phyloP scores from a whole-genome alignment of 2,888 invertebrate genomes.

The Hoplodrina ambigua region DNA sequence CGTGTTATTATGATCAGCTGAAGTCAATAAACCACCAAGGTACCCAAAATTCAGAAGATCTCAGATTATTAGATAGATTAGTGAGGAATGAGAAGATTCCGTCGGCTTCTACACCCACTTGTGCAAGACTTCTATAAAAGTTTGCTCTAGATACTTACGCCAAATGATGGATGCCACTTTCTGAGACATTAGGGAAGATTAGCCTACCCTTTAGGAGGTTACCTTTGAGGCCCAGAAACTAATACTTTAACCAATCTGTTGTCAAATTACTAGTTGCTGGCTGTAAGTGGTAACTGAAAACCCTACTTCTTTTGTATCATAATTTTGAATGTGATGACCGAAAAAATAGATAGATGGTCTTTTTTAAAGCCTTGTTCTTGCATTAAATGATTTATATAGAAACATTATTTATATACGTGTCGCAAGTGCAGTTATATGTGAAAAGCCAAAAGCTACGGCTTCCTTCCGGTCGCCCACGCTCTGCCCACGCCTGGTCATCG shows the following conservation, averaged over 20 bases:
- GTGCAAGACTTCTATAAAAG: neutral
- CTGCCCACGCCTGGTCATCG: constrained; percentile 73
- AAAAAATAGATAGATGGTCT: neutral
- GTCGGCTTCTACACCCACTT: neutral
- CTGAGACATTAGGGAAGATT: too few species aligned
- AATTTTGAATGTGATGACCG: neutral
- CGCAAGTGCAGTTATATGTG: constrained; percentile 67
- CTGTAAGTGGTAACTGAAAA: neutral
- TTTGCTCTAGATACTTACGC: neutral
- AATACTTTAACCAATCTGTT: neutral
- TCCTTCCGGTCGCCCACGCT: constrained; percentile 88
- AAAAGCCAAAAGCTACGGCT: constrained; percentile 79
- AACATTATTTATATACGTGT: constrained; percentile 56
- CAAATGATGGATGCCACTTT: neutral
- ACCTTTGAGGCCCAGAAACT: too few species aligned
- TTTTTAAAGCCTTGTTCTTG: constrained; percentile 4
- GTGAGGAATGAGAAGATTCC: neutral
- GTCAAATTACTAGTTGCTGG: neutral
- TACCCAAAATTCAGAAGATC: neutral
- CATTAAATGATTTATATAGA: constrained; percentile 43
- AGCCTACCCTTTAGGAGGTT: too few species aligned
- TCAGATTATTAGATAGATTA: neutral
- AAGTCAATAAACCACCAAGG: neutral
- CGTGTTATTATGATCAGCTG: neutral
- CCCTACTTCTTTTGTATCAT: neutral